A percentile compares a stretch with the other conserved stretches of the same genome.
Conservation (phyloP, 2,797 vertebrate species). For the Enteromius trimaculatus region DNA sequence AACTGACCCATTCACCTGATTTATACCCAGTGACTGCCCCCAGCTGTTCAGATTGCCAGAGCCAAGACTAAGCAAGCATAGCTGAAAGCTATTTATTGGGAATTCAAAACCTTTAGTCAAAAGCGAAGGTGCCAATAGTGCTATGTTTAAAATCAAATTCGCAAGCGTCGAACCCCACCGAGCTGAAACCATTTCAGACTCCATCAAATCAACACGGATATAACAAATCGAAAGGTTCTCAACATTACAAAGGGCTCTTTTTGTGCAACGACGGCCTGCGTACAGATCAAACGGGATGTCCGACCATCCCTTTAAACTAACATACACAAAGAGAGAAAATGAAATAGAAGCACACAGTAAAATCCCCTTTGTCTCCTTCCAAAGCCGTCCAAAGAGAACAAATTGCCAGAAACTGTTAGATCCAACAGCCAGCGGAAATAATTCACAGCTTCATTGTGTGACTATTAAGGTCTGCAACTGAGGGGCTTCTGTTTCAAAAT, state of each 20-base stretch:
- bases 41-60: slow-evolving; percentile 76
- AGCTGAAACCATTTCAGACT: slow-evolving; percentile 34
- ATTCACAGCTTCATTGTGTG: slow-evolving; percentile 69
- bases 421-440: slow-evolving; percentile 70
- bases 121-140: slow-evolving; percentile 55
- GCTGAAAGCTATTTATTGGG: slow-evolving; percentile 66
- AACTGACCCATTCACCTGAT: slow-evolving; percentile 73
- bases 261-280: neutral
- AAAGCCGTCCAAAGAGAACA: slow-evolving; percentile 58
- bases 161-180: slow-evolving; percentile 34
- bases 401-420: slow-evolving; percentile 66
- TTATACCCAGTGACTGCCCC: slow-evolving; percentile 80
- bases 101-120: slow-evolving; percentile 66
- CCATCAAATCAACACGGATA: slow-evolving; percentile 23
- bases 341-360: slow-evolving; percentile 41
- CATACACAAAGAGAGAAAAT: slow-evolving; percentile 42
- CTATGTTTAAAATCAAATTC: slow-evolving; percentile 51
- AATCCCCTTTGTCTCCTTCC: slow-evolving; percentile 53
- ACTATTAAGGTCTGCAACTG: slow-evolving; percentile 71
- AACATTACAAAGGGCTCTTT: slow-evolving; percentile 15
- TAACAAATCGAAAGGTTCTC: neutral
- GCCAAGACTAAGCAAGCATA: slow-evolving; percentile 78
- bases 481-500: slow-evolving; percentile 72
- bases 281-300: slow-evolving; percentile 21
- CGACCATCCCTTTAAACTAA: slow-evolving; percentile 25